phyloP scores from a whole-genome alignment of 1,140 invertebrate species.

The Drosophila seguyi region DNA sequence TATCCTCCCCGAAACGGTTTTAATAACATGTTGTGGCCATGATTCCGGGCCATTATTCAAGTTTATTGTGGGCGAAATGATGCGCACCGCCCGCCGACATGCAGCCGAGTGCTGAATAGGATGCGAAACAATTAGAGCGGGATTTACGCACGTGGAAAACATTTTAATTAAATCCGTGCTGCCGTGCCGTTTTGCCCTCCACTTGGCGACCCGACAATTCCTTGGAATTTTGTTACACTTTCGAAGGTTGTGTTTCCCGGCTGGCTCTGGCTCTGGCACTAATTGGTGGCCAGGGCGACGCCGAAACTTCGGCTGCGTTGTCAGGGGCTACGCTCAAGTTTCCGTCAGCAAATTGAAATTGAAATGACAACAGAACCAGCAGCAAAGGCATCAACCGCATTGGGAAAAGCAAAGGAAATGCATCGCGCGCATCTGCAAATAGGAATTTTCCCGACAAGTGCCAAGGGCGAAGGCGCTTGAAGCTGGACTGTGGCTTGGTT shows the following conservation, averaged over 20 bases:
- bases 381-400: constrained; percentile 31
- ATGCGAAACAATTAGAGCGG: constrained; percentile 53
- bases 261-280: constrained; percentile 27
- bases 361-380: constrained; percentile 57
- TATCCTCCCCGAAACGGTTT: constrained; percentile 4
- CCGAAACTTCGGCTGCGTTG: constrained; percentile 57
- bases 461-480: not conserved
- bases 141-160: constrained; percentile 63
- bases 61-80: constrained; percentile 44
- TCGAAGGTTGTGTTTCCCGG: constrained; percentile 32
- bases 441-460: constrained; percentile 50
- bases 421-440: constrained; percentile 54
- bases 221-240: constrained; percentile 42
- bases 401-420: constrained; percentile 63
- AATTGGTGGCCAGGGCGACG: constrained; percentile 67
- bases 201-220: constrained; percentile 39
- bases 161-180: constrained; percentile 70
- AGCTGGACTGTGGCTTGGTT: not conserved
- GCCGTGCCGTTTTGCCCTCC: constrained; percentile 31
- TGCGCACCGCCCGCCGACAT: constrained; percentile 1
- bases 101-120: constrained; percentile 6
- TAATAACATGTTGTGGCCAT: constrained; percentile 44
- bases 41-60: constrained; percentile 46
- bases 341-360: constrained; percentile 78
- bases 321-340: constrained; percentile 55